A percentile compares a stretch with the other conserved stretches of the same genome.
Conservation (phyloP, 1,140 invertebrate genomes). For the Ceratitis capitata region DNA sequence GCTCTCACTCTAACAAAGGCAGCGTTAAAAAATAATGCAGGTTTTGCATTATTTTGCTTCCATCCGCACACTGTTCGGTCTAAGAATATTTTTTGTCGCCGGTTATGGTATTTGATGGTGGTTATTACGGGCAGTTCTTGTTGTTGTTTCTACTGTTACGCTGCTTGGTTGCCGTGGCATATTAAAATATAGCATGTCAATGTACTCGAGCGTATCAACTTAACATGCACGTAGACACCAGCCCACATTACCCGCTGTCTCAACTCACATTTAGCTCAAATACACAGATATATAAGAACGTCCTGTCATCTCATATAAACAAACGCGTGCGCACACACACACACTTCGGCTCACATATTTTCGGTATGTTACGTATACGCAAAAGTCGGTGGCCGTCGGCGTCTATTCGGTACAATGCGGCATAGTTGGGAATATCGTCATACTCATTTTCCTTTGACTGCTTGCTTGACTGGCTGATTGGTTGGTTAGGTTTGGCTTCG, state of each 20-base stretch:
- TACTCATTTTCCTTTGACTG: not conserved
- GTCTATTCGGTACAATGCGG: not conserved
- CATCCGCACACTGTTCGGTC: not conserved
- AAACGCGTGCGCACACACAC: not conserved
- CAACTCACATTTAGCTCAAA: not conserved
- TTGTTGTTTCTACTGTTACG: not conserved
- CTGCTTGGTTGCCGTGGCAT: constrained; percentile 13
- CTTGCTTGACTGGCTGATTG: too few relatives aligned
- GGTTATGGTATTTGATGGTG: not conserved
- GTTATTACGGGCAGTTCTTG: not conserved
- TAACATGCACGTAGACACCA: too few relatives aligned
- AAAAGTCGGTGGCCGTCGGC: not conserved
- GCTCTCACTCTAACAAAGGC: too few relatives aligned
- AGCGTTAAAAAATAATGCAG: too few relatives aligned
- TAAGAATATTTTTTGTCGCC: not conserved
- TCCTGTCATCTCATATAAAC: too few relatives aligned
- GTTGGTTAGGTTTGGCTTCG: not conserved
- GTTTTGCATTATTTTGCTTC: too few relatives aligned
- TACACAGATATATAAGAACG: not conserved
- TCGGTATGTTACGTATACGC: constrained; percentile 1
- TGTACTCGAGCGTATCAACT: constrained; percentile 44
- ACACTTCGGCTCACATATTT: too few relatives aligned
- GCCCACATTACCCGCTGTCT: not conserved
- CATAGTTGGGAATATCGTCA: not conserved
- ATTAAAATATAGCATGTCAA: constrained; percentile 44